Percentiles rank a stretch among this genome's conserved stretches.
Conservation (phyloP, 2,888 invertebrate species). For the Rhagium mordax region DNA sequence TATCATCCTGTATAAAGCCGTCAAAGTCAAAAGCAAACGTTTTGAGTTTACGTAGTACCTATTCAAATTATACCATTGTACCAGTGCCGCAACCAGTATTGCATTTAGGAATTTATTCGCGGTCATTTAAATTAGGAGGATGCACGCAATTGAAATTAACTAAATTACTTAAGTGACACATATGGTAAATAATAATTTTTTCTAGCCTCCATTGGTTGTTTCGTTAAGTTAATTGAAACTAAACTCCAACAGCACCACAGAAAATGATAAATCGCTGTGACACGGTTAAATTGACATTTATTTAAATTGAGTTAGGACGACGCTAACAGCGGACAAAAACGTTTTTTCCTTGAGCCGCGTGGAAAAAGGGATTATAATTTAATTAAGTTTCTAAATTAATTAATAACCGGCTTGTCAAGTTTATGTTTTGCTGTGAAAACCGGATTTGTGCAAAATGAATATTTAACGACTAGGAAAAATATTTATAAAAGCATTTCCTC, state of each 20-base stretch:
- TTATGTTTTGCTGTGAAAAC: not conserved
- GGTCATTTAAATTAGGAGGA: no score
- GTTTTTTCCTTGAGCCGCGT: not conserved
- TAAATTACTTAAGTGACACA: not conserved
- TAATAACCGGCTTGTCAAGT: not conserved
- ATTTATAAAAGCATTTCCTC: not conserved
- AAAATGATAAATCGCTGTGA: not conserved
- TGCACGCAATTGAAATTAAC: slow-evolving; percentile 3
- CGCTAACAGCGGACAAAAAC: not conserved
- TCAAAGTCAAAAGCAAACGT: no score
- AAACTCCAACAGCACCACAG: not conserved
- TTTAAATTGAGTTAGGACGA: not conserved
- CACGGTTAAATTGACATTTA: not conserved
- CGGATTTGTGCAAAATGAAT: no score
- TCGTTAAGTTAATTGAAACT: slow-evolving; percentile 6
- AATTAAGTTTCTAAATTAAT: not conserved
- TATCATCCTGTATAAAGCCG: no score
- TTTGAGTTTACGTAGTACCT: no score
- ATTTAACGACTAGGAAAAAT: no score
- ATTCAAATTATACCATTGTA: no score
- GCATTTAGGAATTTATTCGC: no score
- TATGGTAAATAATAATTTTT: not conserved
- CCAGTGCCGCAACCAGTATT: no score
- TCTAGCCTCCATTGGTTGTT: not conserved
- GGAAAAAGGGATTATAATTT: not conserved